phyloP scores from a whole-genome alignment of 2,797 vertebrate genomes.

The Furcifer pardalis region DNA sequence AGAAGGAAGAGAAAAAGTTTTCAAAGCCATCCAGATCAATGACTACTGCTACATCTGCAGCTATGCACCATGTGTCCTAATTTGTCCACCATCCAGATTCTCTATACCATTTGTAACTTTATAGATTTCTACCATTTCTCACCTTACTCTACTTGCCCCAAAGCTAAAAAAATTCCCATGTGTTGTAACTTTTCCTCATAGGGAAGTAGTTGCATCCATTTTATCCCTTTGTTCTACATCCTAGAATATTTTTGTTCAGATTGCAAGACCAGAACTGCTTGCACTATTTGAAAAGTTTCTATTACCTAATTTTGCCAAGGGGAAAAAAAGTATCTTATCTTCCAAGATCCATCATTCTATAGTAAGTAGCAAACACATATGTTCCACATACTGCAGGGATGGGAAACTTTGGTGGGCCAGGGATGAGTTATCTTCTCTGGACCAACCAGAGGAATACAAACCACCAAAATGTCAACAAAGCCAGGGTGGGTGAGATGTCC shows the following conservation, averaged over 20 bases:
- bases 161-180: neutral
- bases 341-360: neutral
- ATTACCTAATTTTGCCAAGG: no score
- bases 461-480: no score
- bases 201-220: neutral
- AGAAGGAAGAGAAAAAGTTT: no score
- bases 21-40: no score
- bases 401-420: neutral
- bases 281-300: neutral
- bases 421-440: neutral
- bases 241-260: neutral
- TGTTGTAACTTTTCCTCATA: neutral
- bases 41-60: no score
- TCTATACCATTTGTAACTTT: neutral
- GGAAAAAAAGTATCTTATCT: neutral
- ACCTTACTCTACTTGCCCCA: neutral
- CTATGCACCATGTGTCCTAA: no score
- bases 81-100: neutral
- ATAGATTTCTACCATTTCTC: neutral
- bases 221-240: neutral
- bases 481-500: no score
- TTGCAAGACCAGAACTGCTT: neutral
- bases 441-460: no score
- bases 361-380: neutral
- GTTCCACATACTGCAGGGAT: neutral